Evolutionary conservation across 2,797 vertebrate genomes (phyloP).

Genomic region (Petrocephalus sullivani): DNA sequence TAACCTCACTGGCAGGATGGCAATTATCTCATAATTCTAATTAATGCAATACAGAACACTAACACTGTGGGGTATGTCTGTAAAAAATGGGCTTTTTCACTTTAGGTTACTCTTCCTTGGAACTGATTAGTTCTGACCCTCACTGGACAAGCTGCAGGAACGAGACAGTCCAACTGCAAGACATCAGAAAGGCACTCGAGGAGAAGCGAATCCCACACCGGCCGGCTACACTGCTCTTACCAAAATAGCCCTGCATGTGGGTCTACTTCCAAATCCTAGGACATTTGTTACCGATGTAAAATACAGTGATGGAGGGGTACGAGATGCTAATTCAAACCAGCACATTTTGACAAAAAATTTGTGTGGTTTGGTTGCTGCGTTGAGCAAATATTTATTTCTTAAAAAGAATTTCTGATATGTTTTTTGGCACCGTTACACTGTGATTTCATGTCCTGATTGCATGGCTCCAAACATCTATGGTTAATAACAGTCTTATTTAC

Average conservation of each 20-base stretch:
- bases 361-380: not conserved
- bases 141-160: not conserved
- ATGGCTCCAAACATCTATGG: not conserved
- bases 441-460: not conserved
- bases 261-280: not conserved
- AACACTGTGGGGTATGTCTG: not conserved
- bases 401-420: not conserved
- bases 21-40: conserved; percentile 43
- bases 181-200: not conserved
- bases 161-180: not conserved
- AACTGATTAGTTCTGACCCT: not conserved
- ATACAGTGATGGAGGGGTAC: not conserved
- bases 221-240: not conserved
- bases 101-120: not conserved
- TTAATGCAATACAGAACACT: not conserved
- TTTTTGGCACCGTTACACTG: not conserved
- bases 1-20: conserved; percentile 52
- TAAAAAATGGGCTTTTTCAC: not conserved
- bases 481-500: not conserved
- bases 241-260: not conserved
- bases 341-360: not conserved
- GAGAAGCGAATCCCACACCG: not conserved
- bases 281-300: not conserved
- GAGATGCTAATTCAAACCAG: conserved; percentile 1
- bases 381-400: conserved; percentile 10